Evolutionary conservation across 1,140 invertebrate species (phyloP).

Genomic region (Spodoptera litura): DNA sequence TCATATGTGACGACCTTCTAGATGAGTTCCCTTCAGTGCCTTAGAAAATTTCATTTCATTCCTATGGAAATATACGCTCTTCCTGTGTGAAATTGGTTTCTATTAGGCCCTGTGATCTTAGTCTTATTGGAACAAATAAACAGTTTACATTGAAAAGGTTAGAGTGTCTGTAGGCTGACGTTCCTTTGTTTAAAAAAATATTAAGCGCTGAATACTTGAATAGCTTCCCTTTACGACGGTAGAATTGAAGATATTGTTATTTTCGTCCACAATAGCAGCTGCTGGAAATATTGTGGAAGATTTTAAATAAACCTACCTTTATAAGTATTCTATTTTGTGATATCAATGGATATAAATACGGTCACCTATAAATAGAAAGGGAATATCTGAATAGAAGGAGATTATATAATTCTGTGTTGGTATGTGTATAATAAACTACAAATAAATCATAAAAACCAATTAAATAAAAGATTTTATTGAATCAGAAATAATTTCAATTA

Average conservation of each 20-base stretch:
- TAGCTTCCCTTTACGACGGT: slow-evolving; percentile 3
- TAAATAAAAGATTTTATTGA: too few species aligned
- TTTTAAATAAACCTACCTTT: not conserved
- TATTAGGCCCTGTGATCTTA: slow-evolving; percentile 59
- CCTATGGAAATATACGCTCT: slow-evolving; percentile 59
- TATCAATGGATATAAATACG: too few species aligned
- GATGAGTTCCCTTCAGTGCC: slow-evolving; percentile 50
- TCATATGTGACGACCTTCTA: slow-evolving; percentile 44
- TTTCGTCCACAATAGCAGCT: slow-evolving; percentile 3
- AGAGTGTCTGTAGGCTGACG: slow-evolving; percentile 17
- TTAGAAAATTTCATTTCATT: slow-evolving; percentile 60
- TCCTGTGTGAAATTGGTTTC: slow-evolving; percentile 60
- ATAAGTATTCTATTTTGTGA: not conserved
- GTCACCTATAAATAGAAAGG: too few species aligned
- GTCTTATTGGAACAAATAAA: slow-evolving; percentile 65
- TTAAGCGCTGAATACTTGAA: not conserved
- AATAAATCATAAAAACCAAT: too few species aligned
- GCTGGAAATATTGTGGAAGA: not conserved
- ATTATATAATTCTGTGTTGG: too few species aligned
- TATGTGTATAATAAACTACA: too few species aligned
- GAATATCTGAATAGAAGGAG: too few species aligned
- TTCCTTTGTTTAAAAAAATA: slow-evolving; percentile 42
- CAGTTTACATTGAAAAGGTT: slow-evolving; percentile 47
- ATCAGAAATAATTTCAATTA: too few species aligned
- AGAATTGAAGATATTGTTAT: slow-evolving; percentile 24